A percentile compares a stretch with the other conserved stretches of the same genome.
Conservation (phyloP, 2,113 vertebrate species). For the Cynoglossus semilaevis region DNA sequence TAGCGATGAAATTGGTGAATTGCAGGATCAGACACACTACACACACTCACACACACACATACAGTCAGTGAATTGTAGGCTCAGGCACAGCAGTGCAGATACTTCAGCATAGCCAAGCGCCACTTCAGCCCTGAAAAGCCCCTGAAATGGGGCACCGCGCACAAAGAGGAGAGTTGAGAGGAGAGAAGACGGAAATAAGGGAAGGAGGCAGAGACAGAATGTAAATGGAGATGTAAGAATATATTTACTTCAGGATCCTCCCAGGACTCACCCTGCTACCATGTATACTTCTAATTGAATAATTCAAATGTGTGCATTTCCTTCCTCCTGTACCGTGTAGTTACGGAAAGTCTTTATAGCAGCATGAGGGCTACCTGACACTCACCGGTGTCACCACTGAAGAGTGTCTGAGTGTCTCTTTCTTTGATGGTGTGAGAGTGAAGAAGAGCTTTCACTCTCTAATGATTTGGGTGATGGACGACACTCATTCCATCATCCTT, state of each 20-base stretch:
- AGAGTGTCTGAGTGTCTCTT: slow-evolving; percentile 22
- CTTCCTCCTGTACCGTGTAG: not conserved
- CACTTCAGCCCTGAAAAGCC: slow-evolving; percentile 79
- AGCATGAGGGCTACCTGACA: slow-evolving; percentile 17
- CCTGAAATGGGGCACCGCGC: slow-evolving; percentile 65
- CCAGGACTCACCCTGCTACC: slow-evolving; percentile 10
- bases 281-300: not conserved
- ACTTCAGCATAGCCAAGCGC: slow-evolving; percentile 78
- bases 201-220: slow-evolving; percentile 28
- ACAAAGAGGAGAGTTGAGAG: slow-evolving; percentile 63
- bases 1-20: slow-evolving; percentile 84
- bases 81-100: slow-evolving; percentile 76
- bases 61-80: slow-evolving; percentile 75
- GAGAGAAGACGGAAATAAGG: slow-evolving; percentile 50
- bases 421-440: slow-evolving; percentile 24
- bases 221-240: slow-evolving; percentile 32
- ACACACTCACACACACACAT: slow-evolving; percentile 46
- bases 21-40: slow-evolving; percentile 78
- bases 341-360: not conserved
- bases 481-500: slow-evolving; percentile 73
- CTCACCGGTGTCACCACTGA: slow-evolving; percentile 41
- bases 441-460: slow-evolving; percentile 45
- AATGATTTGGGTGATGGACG: slow-evolving; percentile 71
- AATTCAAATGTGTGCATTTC: slow-evolving; percentile 1
- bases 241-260: slow-evolving; percentile 26